Evolutionary conservation across 2,888 invertebrate species (phyloP), one percentile per base, ranked within the genome.

Genomic region (Leucophenga maculata): DNA sequence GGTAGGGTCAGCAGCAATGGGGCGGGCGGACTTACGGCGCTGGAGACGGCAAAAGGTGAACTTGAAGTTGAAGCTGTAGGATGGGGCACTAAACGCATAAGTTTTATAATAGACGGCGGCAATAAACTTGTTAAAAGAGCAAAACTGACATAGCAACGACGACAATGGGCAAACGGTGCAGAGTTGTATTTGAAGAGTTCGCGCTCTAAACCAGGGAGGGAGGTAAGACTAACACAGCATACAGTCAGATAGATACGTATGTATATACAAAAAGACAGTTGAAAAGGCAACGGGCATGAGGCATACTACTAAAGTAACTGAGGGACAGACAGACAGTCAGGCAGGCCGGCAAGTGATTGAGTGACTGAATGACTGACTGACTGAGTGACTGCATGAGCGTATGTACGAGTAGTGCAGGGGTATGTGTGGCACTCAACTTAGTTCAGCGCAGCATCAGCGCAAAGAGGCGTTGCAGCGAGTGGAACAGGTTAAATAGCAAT

Each of bases 401-500:
- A 50, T 1, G 6, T 1, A 18, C 48, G 50, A n/a, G 16, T n/a
- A 50, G 1, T 8, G 39, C 39, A 39, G 39, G 9, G 39, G 8
- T 39, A 39, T 6, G 39, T 9, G 39, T 6, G 1, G 8, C 11
- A 39, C 1, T 39, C 39, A 39, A 39, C 39, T 39, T 39, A 50
- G n/a, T 4, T 6, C 1, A n/a, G 50, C 14, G 13, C 16, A 16
- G 50, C 50, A 50, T n/a, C 50, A 50, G 50, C 16, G 50, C 16
- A 50, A n/a, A 50, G 50, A n/a, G 16, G 50, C 50, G 18, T 18
- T 18, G 50, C 50, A 50, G n/a, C 50, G 59, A 59, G 46, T 39
- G 16, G 73, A 73, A 75, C 74, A 72, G 74, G 75, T 75, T 74
- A 74, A 75, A 73, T 72, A 69, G 69, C 73, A 74, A 73, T 75